Base-by-base conservation (phyloP, 2,888 invertebrate genomes). In the Stomorhina lunata region DNA sequence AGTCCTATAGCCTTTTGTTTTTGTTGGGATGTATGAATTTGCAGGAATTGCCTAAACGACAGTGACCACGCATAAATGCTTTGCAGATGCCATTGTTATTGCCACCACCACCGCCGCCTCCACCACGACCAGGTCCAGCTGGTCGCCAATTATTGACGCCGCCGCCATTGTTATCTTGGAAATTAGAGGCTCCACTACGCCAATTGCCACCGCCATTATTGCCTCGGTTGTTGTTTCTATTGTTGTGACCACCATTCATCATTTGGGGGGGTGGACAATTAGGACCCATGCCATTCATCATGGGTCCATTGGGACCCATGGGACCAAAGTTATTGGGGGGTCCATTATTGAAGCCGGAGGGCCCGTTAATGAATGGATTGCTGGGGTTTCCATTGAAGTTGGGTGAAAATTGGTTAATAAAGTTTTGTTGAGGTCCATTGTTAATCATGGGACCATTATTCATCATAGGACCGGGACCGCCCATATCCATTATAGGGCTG, bases 41-140 rank as follows among this genome's bases (percentile, higher is more conserved):
- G 91, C 97, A 98, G 86, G 94, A 94, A 86, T 95, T 95, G 72
- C 96, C 96, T 88, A 95, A 94, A 65, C 96, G 92, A 91, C 97
- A 97, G 81, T 94, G 95, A 0, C 97, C 97, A 86, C 95, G 94
- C 89, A 95, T 94, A 87, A 95, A 95, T 89, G 96, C 95, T 89
- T 95, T 94, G 89, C 97, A 97, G 12, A 94, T 92, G 61, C 93
- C 91, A 87, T 85, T 87, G 55, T 84, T 87, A 48, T 84, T 83
- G 57, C 91, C 91, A 53, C 88, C 88, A 7, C 88, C 87, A 15
- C 91, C 89, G 55, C 87, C 87, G 71, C 86, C 89, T 10, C 92
- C 92, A 57, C 87, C 87, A 72, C 85, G 85, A 78, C 92, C 88
- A 89, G 93, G 92, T 86, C 91, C 92, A 87, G 92, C 88, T 88